Evolutionary conservation across 2,888 invertebrate species (phyloP), one percentile per base, ranked within the genome.

Genomic region (Rotaria socialis): DNA sequence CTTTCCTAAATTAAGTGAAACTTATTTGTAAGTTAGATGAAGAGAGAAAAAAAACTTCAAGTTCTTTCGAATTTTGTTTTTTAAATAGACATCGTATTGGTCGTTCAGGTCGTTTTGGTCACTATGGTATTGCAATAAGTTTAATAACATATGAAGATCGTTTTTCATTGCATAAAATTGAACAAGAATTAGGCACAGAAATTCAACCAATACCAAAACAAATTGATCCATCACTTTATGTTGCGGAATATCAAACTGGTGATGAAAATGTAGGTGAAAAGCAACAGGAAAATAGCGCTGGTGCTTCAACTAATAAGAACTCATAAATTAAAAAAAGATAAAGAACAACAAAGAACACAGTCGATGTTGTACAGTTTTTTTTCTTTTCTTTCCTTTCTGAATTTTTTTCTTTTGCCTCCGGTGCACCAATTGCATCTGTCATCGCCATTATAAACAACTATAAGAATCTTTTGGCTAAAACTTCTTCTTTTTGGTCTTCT

Each of bases 191-290:
- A 90, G 96, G 96, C 89, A 99, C 99, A 87, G 97, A 97, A 93
- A 99, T 99, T 90, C 97, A 98, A 92, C 98, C 99, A 88, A 99
- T 99, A 91, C 99, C 99, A 87, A 99, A 99, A 93, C 95, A 96
- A 88, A 99, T 99, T 92, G 99, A 99, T 93, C 97, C 97, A 89
- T 94, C 96, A 91, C 93, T 99, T 89, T 99, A 99, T 92, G 98
- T 99, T 80, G 86, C 86, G 41, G 86, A 86, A 52, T 86, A 86
- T 84, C 86, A 86, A 84, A 75, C 47, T 24, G 56, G 75, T 27
- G 86, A 60, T 52, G 50, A 19, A 22, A 47, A 80, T 80, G n/a
- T 16, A 8, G 11, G 47, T 35, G 67, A 67, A 67, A 67, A 35
- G 35, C 67, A 67, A 35, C 67, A 67, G 19, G 67, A 67, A 67